Conservation (phyloP, 2,888 invertebrate species). For the Bugula neritina region DNA sequence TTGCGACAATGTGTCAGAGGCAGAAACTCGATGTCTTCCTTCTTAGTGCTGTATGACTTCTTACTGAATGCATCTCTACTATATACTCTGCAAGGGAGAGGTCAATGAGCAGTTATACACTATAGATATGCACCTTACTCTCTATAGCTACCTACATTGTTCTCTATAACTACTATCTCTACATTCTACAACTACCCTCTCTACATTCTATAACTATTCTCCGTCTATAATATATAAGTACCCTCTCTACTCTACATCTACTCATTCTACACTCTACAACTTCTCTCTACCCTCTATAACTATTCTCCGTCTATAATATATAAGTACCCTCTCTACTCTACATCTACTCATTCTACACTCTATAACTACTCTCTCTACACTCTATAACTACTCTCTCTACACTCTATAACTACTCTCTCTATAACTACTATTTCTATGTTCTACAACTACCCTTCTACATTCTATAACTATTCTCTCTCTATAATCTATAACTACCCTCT, state of each 20-base stretch:
- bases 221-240: not conserved
- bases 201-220: not conserved
- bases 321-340: not conserved
- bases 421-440: too few species aligned
- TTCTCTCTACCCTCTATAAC: not conserved
- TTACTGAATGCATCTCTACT: constrained; percentile 15
- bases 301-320: not conserved
- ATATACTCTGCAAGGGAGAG: not conserved
- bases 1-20: constrained; percentile 41
- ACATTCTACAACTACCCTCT: not conserved
- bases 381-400: not conserved
- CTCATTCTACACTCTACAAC: not conserved
- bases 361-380: not conserved
- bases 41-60: constrained; percentile 38
- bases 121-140: too few species aligned
- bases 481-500: not conserved
- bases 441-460: not conserved
- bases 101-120: too few species aligned
- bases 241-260: not conserved
- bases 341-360: not conserved
- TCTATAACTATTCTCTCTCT: not conserved
- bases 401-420: not conserved
- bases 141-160: too few species aligned
- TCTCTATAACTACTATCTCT: not conserved
- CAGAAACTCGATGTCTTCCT: constrained; percentile 41